phyloP scores from a whole-genome alignment of 2,888 invertebrate genomes.

The Nephrotoma appendiculata region DNA sequence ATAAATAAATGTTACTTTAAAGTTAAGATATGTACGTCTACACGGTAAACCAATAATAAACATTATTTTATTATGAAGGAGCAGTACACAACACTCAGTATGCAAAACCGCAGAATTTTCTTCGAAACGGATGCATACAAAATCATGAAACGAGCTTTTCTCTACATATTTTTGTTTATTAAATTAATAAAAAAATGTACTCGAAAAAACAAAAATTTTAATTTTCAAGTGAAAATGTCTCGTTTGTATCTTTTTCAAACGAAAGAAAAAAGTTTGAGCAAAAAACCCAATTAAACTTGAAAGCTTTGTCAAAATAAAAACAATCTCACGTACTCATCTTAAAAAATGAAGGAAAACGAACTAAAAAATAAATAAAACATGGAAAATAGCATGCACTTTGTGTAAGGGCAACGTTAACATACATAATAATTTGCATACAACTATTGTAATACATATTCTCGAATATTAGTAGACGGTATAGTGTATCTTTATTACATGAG shows the following conservation, averaged over 20 bases:
- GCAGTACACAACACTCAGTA: background rate
- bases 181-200: background rate
- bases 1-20: too few relatives aligned
- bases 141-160: background rate
- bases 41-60: background rate
- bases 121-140: background rate
- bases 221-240: background rate
- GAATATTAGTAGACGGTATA: background rate
- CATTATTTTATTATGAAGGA: background rate
- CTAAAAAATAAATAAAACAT: background rate
- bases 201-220: background rate
- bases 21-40: too few relatives aligned
- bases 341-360: background rate
- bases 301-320: background rate
- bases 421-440: background rate
- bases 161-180: background rate
- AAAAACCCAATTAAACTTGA: background rate
- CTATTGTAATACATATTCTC: background rate
- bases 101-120: background rate
- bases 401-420: background rate
- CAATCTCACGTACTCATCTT: background rate
- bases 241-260: background rate
- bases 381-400: background rate
- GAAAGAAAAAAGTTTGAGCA: background rate
- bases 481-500: background rate